Evolutionary conservation across 2,888 invertebrate genomes (phyloP).

Genomic region (Dynastes grantii): DNA sequence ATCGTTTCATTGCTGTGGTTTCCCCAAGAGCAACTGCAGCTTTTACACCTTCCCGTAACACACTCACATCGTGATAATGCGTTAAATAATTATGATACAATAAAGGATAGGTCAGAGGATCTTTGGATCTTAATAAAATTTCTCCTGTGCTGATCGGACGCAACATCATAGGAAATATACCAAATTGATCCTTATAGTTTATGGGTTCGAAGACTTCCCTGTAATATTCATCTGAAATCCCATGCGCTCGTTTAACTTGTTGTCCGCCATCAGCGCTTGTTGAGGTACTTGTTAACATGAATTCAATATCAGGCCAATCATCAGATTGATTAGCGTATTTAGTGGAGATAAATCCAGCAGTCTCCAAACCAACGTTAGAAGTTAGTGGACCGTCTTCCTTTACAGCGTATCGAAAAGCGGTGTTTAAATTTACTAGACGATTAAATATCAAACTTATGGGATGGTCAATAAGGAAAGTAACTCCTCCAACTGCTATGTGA

Average conservation of each 20-base stretch:
- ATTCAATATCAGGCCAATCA: slow-evolving; percentile 94
- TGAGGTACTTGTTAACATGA: slow-evolving; percentile 89
- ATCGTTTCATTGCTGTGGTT: slow-evolving; percentile 69
- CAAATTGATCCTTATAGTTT: slow-evolving; percentile 84
- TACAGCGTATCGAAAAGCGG: slow-evolving; percentile 87
- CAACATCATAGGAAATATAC: slow-evolving; percentile 91
- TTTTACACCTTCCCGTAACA: slow-evolving; percentile 89
- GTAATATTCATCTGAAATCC: slow-evolving; percentile 87
- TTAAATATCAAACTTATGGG: slow-evolving; percentile 87
- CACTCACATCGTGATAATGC: slow-evolving; percentile 87
- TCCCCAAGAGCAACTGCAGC: slow-evolving; percentile 87
- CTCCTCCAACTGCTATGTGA: slow-evolving; percentile 90
- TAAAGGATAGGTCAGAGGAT: slow-evolving; percentile 86
- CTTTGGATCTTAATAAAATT: slow-evolving; percentile 76
- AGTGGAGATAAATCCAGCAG: slow-evolving; percentile 89
- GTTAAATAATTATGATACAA: slow-evolving; percentile 94
- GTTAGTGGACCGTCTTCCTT: slow-evolving; percentile 91
- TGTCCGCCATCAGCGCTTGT: slow-evolving; percentile 88
- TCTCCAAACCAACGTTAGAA: slow-evolving; percentile 89
- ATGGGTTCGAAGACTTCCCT: slow-evolving; percentile 82
- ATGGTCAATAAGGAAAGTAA: slow-evolving; percentile 86
- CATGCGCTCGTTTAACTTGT: slow-evolving; percentile 86
- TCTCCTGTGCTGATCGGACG: slow-evolving; percentile 90
- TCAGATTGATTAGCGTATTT: slow-evolving; percentile 90
- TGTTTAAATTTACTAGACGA: slow-evolving; percentile 86